Base-by-base conservation (phyloP, 2,888 invertebrate species). In the Nemotelus pantherinus region DNA sequence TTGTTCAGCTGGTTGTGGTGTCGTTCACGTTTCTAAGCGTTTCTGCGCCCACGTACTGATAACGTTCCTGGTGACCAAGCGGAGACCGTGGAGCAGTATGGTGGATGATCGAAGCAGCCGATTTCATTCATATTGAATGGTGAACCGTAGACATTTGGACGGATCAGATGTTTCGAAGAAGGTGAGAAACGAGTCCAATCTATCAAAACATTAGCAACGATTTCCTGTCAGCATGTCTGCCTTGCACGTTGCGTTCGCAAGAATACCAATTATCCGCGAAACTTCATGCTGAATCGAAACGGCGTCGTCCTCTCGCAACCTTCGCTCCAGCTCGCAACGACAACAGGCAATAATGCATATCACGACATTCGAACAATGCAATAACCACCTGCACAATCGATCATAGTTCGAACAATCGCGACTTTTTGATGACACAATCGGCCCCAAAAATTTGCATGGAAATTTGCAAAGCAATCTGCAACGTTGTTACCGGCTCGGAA, bases 371-470 rank as follows among this genome's bases (percentile, higher is more conserved):
- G 2, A 63, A 63, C 68, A 68, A 68, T 68, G 68, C 68, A 68
- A 68, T 68, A 68, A 50, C 68, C 68, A 68, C 68, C 68, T 68
- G 68, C 68, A 68, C 68, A 68, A 68, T 68, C 68, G 68, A 68
- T 68, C 68, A 68, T 7, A n/a, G 50, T 9, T 68, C 25, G 50
- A 68, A 39, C 50, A 47, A 68, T 43, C 50, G 68, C 68, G 68
- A 53, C 58, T 63, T 53, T 50, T 50, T 48, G 65, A 68, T 68
- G 68, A 68, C 68, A 68, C 68, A 68, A 68, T 68, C 68, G 68
- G 53, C 55, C 57, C 25, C 25, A 25, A 10, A 71, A 71, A 71
- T 71, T 71, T 57, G 71, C 55, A 71, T 71, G 71, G 43, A 55
- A 43, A 68, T 10, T 55, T 55, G 71, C 71, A 25, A 41, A 44